Conservation (phyloP, 2,797 vertebrate genomes). For the Pelobates cultripes region DNA sequence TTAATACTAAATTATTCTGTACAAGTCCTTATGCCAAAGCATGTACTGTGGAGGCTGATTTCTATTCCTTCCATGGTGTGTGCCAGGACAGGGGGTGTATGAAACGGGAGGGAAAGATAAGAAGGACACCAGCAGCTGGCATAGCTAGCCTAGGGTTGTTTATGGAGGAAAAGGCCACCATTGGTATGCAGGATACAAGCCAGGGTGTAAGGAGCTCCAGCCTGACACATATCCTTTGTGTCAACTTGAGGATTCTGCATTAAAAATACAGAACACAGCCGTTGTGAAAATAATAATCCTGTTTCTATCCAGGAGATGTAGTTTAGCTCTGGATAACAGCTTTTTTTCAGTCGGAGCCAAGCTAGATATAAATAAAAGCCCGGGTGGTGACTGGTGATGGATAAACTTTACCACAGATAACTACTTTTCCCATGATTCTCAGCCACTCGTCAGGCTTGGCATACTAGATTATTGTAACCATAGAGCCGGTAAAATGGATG, state of each 20-base stretch:
- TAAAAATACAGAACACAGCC: too few relatives aligned
- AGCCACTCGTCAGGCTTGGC: too few relatives aligned
- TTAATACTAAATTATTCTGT: background rate
- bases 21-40: background rate
- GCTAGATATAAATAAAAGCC: too few relatives aligned
- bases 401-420: too few relatives aligned
- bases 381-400: too few relatives aligned
- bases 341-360: too few relatives aligned
- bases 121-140: conserved; percentile 22
- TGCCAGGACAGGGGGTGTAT: background rate
- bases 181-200: conserved; percentile 3
- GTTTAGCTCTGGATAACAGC: too few relatives aligned
- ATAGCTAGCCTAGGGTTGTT: background rate
- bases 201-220: background rate
- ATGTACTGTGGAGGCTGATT: background rate
- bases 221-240: background rate
- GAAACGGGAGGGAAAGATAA: background rate
- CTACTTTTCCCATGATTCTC: too few relatives aligned
- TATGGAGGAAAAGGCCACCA: background rate
- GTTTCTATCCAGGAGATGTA: too few relatives aligned
- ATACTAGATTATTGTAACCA: too few relatives aligned
- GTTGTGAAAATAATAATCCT: too few relatives aligned
- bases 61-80: background rate
- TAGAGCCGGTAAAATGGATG: too few relatives aligned
- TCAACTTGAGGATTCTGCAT: background rate